phyloP scores from a whole-genome alignment of 92 coral and sea anemone genomes.

The Porites cylindrica region DNA sequence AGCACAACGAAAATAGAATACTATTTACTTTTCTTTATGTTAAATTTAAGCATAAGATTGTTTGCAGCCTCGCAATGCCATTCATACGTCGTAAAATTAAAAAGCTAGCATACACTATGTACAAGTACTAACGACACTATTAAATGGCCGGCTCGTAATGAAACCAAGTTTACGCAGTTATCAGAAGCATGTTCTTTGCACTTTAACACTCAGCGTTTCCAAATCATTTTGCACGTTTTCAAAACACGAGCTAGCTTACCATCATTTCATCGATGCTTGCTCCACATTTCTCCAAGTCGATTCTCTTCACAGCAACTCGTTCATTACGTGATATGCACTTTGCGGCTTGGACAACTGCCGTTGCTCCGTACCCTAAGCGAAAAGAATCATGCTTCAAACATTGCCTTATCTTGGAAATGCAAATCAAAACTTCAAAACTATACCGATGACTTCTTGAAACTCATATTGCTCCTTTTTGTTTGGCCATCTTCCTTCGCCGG shows the following conservation, averaged over 20 bases:
- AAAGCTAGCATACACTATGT: too few species aligned
- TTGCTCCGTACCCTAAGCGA: conserved; percentile 90
- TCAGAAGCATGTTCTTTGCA: too few species aligned
- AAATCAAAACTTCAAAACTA: conserved; percentile 1
- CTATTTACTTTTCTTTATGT: too few species aligned
- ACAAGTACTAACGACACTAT: too few species aligned
- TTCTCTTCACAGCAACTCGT: conserved; percentile 96
- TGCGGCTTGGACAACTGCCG: conserved; percentile 99
- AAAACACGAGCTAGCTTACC: conserved; percentile 57
- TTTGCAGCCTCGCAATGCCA: too few species aligned
- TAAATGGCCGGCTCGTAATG: too few species aligned
- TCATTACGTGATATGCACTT: conserved; percentile 79
- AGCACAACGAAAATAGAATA: too few species aligned
- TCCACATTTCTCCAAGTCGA: conserved; percentile 98
- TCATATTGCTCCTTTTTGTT: conserved; percentile 84
- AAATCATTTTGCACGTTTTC: neutral
- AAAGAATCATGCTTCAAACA: neutral
- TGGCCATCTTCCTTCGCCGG: conserved; percentile 93
- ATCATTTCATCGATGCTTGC: conserved; percentile 99
- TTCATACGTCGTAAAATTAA: too few species aligned
- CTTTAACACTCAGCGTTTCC: too few species aligned
- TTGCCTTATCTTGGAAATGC: neutral
- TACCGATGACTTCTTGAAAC: conserved; percentile 97
- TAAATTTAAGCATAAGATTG: too few species aligned
- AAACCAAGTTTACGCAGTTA: too few species aligned